A percentile compares a stretch with the other conserved stretches of the same genome.
Conservation (phyloP, 2,888 invertebrate species). For the Microctonus aethiopoides region DNA sequence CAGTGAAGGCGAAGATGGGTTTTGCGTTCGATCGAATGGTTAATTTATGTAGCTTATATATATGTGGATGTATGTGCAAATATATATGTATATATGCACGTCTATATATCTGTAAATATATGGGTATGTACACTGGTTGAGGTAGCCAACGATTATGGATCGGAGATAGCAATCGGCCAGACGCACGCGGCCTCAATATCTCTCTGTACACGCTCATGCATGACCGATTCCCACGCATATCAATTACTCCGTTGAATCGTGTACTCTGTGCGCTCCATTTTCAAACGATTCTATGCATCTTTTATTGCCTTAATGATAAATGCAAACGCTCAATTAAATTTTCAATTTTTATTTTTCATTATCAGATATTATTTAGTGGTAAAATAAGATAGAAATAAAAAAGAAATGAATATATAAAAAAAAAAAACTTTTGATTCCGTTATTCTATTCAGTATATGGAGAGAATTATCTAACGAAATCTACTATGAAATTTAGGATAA, state of each 20-base stretch:
- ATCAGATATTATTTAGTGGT: too few relatives aligned
- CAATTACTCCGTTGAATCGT: constrained; percentile 34
- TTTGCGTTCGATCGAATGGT: not conserved
- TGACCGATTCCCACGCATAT: constrained; percentile 46
- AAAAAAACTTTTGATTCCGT: too few relatives aligned
- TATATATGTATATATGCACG: not conserved
- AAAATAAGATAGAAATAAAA: too few relatives aligned
- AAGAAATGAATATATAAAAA: too few relatives aligned
- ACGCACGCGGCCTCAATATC: constrained; percentile 18
- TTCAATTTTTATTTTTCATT: too few relatives aligned
- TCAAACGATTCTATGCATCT: not conserved
- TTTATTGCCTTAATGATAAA: not conserved
- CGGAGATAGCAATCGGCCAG: constrained; percentile 34
- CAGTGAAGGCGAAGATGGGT: not conserved
- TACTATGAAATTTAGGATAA: too few relatives aligned
- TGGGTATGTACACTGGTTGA: constrained; percentile 15
- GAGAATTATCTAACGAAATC: too few relatives aligned
- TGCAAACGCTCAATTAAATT: not conserved
- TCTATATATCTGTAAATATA: not conserved
- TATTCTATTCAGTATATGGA: too few relatives aligned
- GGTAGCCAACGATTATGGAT: constrained; percentile 41
- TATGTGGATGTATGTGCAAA: not conserved
- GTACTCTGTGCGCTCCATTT: not conserved
- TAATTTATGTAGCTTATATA: too few relatives aligned
- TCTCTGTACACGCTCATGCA: constrained; percentile 20